Conservation (phyloP, 1,140 invertebrate species). For the Papilio polytes region DNA sequence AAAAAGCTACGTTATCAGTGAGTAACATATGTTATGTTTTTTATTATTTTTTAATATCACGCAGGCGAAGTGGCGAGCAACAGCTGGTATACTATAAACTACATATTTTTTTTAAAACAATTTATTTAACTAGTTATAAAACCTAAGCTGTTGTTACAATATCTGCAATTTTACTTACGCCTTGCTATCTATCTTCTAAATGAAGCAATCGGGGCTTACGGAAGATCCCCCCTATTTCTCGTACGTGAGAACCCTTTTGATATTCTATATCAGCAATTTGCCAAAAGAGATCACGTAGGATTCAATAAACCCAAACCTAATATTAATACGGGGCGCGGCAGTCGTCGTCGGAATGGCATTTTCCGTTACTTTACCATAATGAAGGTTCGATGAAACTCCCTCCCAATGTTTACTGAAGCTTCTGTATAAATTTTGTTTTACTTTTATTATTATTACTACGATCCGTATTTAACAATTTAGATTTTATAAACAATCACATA, state of each 20-base stretch:
- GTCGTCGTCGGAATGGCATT: conserved; percentile 40
- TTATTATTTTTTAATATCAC: too few species aligned
- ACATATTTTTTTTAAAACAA: too few species aligned
- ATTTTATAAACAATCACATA: not conserved
- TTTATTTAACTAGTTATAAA: too few species aligned
- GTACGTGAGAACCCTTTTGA: conserved; percentile 39
- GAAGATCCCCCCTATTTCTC: conserved; percentile 32
- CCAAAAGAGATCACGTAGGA: conserved; percentile 37
- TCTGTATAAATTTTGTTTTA: conserved; percentile 18
- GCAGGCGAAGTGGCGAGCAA: too few species aligned
- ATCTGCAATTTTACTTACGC: not conserved
- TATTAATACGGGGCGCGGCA: conserved; percentile 37
- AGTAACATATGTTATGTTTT: too few species aligned
- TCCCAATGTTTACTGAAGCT: conserved; percentile 35
- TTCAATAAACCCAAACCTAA: conserved; percentile 38
- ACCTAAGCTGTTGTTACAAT: too few species aligned
- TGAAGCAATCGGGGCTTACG: conserved; percentile 25
- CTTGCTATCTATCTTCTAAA: conserved; percentile 16
- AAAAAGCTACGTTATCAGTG: too few species aligned
- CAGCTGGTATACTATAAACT: too few species aligned
- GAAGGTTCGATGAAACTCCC: conserved; percentile 38
- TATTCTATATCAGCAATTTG: conserved; percentile 39
- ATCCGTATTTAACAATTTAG: not conserved
- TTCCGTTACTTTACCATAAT: conserved; percentile 39
- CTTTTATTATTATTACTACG: not conserved